phyloP scores from a whole-genome alignment of 2,797 vertebrate species.

The Xenentodon cancila region DNA sequence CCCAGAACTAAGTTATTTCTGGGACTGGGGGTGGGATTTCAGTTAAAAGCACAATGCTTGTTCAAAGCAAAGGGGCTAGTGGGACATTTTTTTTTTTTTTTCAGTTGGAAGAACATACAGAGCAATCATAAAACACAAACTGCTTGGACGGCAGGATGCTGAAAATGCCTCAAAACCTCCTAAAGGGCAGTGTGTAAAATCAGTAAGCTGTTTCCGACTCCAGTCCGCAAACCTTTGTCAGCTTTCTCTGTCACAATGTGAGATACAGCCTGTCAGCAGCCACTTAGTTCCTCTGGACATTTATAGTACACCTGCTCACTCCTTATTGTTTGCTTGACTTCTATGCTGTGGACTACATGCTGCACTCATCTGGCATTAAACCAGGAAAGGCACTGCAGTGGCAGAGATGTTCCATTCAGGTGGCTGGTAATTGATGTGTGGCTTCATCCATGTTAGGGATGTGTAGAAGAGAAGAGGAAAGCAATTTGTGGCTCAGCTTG shows the following conservation, averaged over 20 bases:
- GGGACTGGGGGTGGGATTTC: slow-evolving; percentile 44
- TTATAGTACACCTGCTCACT: slow-evolving; percentile 59
- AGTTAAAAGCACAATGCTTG: slow-evolving; percentile 42
- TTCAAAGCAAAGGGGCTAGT: slow-evolving; percentile 31
- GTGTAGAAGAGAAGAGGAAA: slow-evolving; percentile 63
- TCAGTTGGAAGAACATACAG: slow-evolving; percentile 42
- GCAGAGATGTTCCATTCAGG: slow-evolving; percentile 59
- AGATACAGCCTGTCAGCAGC: slow-evolving; percentile 54
- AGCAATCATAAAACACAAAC: slow-evolving; percentile 55
- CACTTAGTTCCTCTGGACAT: slow-evolving; percentile 61
- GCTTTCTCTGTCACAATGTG: slow-evolving; percentile 29
- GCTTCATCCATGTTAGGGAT: slow-evolving; percentile 62
- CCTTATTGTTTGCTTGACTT: slow-evolving; percentile 39
- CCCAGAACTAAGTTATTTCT: slow-evolving; percentile 66
- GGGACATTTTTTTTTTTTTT: slow-evolving; percentile 18
- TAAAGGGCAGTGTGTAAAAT: slow-evolving; percentile 40
- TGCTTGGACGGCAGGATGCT: slow-evolving; percentile 33
- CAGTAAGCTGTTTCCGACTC: slow-evolving; percentile 32
- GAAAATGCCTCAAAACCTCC: slow-evolving; percentile 50
- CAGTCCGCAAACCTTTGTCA: slow-evolving; percentile 35
- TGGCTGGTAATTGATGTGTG: slow-evolving; percentile 71
- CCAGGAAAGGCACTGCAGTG: slow-evolving; percentile 61
- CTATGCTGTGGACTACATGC: slow-evolving; percentile 37
- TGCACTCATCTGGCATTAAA: slow-evolving; percentile 59
- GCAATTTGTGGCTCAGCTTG: slow-evolving; percentile 73